Percentiles rank a stretch among this genome's conserved stretches.
phyloP scores from a whole-genome alignment of 1,140 invertebrate genomes.

The Pomacea maculata region DNA sequence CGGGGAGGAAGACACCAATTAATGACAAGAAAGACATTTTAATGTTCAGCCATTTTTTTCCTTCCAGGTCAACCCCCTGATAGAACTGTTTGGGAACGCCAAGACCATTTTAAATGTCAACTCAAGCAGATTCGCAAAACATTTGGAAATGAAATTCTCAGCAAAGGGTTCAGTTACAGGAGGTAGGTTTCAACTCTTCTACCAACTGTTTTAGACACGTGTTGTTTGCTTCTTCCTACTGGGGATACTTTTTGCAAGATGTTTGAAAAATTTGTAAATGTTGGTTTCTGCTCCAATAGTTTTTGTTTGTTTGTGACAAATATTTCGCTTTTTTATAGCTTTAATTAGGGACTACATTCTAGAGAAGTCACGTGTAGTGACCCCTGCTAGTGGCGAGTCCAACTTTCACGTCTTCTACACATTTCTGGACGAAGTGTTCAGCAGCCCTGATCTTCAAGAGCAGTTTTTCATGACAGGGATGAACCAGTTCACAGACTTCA shows the following conservation, averaged over 20 bases:
- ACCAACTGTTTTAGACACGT: background rate
- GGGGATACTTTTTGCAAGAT: too few species aligned
- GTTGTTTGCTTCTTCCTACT: too few species aligned
- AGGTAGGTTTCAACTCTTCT: slow-evolving; percentile 59
- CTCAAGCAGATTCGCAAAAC: slow-evolving; percentile 95
- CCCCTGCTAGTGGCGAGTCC: slow-evolving; percentile 83
- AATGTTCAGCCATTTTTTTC: background rate
- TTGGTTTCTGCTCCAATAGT: too few species aligned
- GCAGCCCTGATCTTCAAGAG: background rate
- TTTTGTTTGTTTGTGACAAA: background rate
- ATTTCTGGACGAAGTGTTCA: slow-evolving; percentile 68
- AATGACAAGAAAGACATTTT: background rate
- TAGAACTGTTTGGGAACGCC: slow-evolving; percentile 96
- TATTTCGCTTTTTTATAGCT: slow-evolving; percentile 28
- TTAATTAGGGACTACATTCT: slow-evolving; percentile 71
- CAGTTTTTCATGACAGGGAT: slow-evolving; percentile 19
- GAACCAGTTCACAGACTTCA: slow-evolving; percentile 14
- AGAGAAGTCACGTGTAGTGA: slow-evolving; percentile 91
- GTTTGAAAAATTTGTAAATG: too few species aligned
- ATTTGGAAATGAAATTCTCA: slow-evolving; percentile 76
- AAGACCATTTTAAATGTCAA: slow-evolving; percentile 96
- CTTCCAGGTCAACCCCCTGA: slow-evolving; percentile 83
- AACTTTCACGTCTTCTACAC: slow-evolving; percentile 98
- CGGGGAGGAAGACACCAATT: too few species aligned
- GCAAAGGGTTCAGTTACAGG: slow-evolving; percentile 83